Evolutionary conservation across 2,888 invertebrate species (phyloP), one percentile per base, ranked within the genome.

Genomic region (Vesta saturnalis): DNA sequence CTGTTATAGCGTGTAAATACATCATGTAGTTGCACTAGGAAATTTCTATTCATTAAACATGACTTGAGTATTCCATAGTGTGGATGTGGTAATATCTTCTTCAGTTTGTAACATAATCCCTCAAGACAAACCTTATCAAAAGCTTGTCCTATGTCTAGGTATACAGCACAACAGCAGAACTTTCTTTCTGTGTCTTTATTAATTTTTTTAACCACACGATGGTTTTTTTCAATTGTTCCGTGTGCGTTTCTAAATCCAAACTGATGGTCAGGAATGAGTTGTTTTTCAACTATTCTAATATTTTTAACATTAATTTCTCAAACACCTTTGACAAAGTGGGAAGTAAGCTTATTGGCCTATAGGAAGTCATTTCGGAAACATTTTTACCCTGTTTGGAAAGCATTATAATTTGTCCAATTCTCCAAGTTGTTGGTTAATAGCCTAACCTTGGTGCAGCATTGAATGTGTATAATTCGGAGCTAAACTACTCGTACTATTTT

Each of bases 181-280:
- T 30, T 30, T 10, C 30, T 30, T 30, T 30, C 30, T 6, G 10
- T 52, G 52, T 18, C 2, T 1, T 16, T 15, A 16, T 5, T 14
- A 35, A 16, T n/a, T 12, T 19, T 57, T 8, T 57, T 57, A 2
- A 57, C 18, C 4, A 58, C 23, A 4, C 59, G 12, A 23, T 59
- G 59, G 1, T 43, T 59, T 59, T 59, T 39, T 46, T 59, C 59
- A 23, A 43, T 43, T 1, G 59, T 59, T 59, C 46, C 46, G 43
- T 46, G 46, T 8, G 22, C n/a, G 10, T 46, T 19, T 22, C 15
- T 19, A 15, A 55, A 55, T 1, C 3, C n/a, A 22, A 54, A 54
- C 14, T 54, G 55, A 54, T 54, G 18, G 12, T 19, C 23, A 22
- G 18, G 43, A 21, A 54, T 54, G 4, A 54, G 30, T 30, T 30